Conservation (phyloP, 2,113 vertebrate species). For the Pagrus major region DNA sequence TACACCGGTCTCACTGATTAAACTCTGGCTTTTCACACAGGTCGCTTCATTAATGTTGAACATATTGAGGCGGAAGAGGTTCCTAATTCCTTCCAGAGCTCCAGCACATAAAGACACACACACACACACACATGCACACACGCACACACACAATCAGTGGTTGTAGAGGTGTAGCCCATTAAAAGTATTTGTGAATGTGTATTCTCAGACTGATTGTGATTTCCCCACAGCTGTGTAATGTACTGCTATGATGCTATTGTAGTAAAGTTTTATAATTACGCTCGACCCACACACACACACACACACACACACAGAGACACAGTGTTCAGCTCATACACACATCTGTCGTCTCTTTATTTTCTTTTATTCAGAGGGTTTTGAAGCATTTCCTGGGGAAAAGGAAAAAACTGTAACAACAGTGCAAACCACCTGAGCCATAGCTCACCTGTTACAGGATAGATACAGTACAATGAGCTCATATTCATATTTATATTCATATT, state of each 20-base stretch:
- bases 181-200: conserved; percentile 14
- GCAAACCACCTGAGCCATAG: background rate
- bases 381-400: background rate
- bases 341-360: conserved; percentile 5
- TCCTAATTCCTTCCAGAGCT: conserved; percentile 34
- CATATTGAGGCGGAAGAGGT: conserved; percentile 6
- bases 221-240: conserved; percentile 28
- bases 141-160: background rate
- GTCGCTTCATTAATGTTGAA: background rate
- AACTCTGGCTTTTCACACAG: conserved; percentile 15
- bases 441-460: background rate
- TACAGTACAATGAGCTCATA: background rate
- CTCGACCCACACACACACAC: background rate
- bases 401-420: background rate
- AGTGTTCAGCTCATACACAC: conserved; percentile 13
- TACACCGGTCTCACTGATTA: conserved; percentile 22
- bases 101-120: background rate
- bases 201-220: background rate
- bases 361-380: background rate
- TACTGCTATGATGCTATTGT: conserved; percentile 14
- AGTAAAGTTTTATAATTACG: conserved; percentile 32
- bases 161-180: background rate
- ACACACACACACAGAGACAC: too few species aligned
- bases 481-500: too few species aligned
- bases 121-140: background rate